Percentiles rank a stretch among this genome's conserved stretches.
phyloP scores from a whole-genome alignment of 2,888 invertebrate genomes.

The Axea sp. region DNA sequence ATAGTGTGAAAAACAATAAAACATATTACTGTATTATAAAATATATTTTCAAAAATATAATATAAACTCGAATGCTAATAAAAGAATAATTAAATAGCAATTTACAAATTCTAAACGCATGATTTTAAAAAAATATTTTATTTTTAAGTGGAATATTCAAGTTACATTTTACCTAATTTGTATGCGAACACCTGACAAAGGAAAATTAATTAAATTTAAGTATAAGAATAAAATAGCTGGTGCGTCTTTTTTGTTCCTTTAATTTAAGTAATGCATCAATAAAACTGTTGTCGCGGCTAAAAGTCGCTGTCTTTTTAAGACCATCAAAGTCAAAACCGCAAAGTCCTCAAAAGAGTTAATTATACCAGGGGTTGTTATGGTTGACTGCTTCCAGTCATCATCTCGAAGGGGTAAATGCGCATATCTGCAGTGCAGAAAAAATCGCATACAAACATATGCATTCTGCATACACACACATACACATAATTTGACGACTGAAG shows the following conservation, averaged over 20 bases:
- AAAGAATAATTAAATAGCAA: too few species aligned
- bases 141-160: too few species aligned
- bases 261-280: constrained; percentile 55
- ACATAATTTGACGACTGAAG: constrained; percentile 48
- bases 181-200: constrained; percentile 1
- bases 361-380: constrained; percentile 75
- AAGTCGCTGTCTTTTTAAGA: constrained; percentile 75
- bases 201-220: constrained; percentile 27
- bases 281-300: constrained; percentile 53
- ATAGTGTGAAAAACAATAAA: too few species aligned
- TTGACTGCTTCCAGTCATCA: constrained; percentile 58
- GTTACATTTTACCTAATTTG: constrained; percentile 1
- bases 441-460: constrained; percentile 49
- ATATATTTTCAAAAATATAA: too few species aligned
- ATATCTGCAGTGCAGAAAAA: constrained; percentile 59
- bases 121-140: too few species aligned
- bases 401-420: constrained; percentile 44
- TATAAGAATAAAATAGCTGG: constrained; percentile 6
- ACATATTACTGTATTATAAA: too few species aligned
- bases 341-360: constrained; percentile 79
- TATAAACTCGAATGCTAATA: too few species aligned
- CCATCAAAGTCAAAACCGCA: constrained; percentile 78
- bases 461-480: constrained; percentile 40
- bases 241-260: constrained; percentile 28
- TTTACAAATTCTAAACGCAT: too few species aligned